Evolutionary conservation across 2,888 invertebrate species (phyloP), one percentile per base, ranked within the genome.

Genomic region (Linnaemya vulpina): DNA sequence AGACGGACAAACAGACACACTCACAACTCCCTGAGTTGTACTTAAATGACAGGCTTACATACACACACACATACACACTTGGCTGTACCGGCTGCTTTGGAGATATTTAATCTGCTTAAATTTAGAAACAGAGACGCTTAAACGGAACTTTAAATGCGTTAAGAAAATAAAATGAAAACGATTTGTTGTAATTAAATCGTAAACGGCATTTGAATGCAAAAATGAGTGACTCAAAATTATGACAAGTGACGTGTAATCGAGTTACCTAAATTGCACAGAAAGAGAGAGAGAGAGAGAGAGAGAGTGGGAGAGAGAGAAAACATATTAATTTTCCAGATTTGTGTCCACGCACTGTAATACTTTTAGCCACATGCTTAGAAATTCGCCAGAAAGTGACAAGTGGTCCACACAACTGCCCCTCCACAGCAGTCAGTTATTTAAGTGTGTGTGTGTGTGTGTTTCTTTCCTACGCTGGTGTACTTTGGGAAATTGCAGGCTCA

Each of bases 161-260:
- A 5, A 11, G 3, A 40, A 58, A 46, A 15, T 46, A n/a, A n/a
- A 15, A 46, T 13, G 4, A n/a, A 49, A n/a, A 49, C 20, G 4
- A 17, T 30, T 46, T 65, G 38, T 38, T 65, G 65, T 43, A 73
- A 46, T 58, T 49, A 58, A n/a, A 73, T 55, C 17, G 38, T 40
- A 63, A 13, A 20, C 55, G 43, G 25, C 25, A 63, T 51, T 51
- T 46, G 55, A 77, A 74, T 68, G 38, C 68, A 68, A 68, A 38
- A 15, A 75, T 51, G 49, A 68, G 65, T 63, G 68, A 30, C 51
- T 75, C 51, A 76, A 62, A 86, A 86, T 73, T 84, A 46, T 82
- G 80, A 79, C 86, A 83, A 86, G 84, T 74, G 79, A 86, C 84
- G 84, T 79, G 83, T 87, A 86, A 84, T 84, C 86, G 86, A 83